Base-by-base conservation (phyloP, 2,797 vertebrate species). In the Triplophysa bombifrons region DNA sequence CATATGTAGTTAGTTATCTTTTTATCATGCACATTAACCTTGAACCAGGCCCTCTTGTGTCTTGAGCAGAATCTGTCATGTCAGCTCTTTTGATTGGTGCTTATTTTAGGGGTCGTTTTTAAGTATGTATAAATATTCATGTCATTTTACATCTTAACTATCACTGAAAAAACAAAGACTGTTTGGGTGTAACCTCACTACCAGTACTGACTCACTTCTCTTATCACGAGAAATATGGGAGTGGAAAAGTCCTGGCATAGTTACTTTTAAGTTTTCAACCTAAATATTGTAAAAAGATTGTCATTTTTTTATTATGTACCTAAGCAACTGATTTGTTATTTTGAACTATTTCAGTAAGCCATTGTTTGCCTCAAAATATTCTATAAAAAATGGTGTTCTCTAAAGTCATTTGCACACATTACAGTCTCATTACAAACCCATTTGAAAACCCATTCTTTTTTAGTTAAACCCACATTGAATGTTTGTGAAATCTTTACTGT, bases 181-280 rank as follows among this genome's bases (percentile, higher is more conserved):
- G 22, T 66, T 72, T 73, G 78, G 78, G 78, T 58, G 78, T 66
- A 67, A 72, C 63, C 38, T 38, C 78, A 34, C 50, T 44, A 12
- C 17, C 56, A 46, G n/a, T 60, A 61, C 55, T 61, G 51, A 3
- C 46, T 25, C 7, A 63, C 27, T 63, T 7, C 27, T 60, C 67
- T 72, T 78, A 78, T 55, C 68, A 55, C 3, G 69, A n/a, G 10
- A 69, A 50, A 6, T n/a, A 68, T 34, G 38, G 75, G 41, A 69
- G 38, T n/a, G 56, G 19, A 34, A 13, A 66, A 55, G 63, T 55
- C 13, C 30, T 68, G 53, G 4, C 66, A 13, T 2, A 10, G 34
- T 48, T 58, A 58, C 41, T 2, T 27, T 0, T 4, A 9, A 56
- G 14, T 48, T 72, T 41, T 7, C 30, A 12, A 22, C 20, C 17